Conservation (phyloP, 2,797 vertebrate genomes). For the Scolopax rusticola region DNA sequence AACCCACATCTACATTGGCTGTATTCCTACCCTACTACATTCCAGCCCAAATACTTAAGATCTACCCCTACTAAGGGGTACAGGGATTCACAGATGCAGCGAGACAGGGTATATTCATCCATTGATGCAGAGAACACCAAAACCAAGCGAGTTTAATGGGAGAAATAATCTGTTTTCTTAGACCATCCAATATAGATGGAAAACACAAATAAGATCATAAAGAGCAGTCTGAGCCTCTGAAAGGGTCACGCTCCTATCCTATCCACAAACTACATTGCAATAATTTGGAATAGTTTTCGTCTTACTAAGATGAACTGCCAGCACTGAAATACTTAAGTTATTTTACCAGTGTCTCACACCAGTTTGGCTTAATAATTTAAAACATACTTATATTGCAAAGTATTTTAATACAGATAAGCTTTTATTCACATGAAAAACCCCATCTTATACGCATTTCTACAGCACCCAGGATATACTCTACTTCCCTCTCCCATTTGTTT, state of each 20-base stretch:
- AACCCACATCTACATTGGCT: background rate
- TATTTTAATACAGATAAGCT: background rate
- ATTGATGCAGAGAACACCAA: background rate
- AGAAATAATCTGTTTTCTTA: background rate
- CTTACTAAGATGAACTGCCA: background rate
- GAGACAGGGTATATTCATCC: background rate
- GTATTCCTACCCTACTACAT: background rate
- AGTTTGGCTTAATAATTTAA: background rate
- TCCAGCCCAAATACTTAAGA: background rate
- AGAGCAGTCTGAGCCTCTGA: background rate
- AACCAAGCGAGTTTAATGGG: background rate
- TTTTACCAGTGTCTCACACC: background rate
- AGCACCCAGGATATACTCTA: too few species aligned
- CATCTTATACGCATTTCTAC: background rate
- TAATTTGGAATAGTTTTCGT: background rate
- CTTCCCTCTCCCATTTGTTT: background rate
- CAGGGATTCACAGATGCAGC: background rate
- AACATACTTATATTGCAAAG: background rate
- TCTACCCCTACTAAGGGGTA: background rate
- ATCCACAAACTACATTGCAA: background rate
- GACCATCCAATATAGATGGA: background rate
- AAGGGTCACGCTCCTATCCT: background rate
- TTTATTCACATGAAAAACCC: background rate
- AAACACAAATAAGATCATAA: background rate
- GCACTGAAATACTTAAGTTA: background rate